These are phyloP conservation scores for Meloidogyne chitwoodi DNA, from an alignment of 1,140 invertebrate genomes.

Conservation along the genomic window DNA sequence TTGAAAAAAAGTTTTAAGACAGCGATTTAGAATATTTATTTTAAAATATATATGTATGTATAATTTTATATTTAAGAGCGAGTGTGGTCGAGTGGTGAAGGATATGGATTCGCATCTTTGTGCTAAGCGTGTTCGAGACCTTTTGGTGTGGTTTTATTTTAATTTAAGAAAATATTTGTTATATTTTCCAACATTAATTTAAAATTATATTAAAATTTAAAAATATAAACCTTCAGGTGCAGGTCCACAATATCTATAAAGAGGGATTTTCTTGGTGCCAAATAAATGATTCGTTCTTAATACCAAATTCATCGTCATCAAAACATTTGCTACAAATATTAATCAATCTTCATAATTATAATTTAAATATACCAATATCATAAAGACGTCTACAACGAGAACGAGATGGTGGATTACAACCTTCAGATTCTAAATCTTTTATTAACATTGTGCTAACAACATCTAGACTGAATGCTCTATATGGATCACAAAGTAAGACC, in stretches of 20 bases:
- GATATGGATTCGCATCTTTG: not conserved
- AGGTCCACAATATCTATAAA: constrained; percentile 57
- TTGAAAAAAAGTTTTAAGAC: no score
- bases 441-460: constrained; percentile 56
- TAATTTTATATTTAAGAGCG: no score
- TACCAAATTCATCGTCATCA: constrained; percentile 55
- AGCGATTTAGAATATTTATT: no score
- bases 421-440: constrained; percentile 56
- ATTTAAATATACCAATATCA: constrained; percentile 45
- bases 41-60: no score
- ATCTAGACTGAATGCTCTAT: constrained; percentile 47
- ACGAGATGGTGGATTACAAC: constrained; percentile 53
- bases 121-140: not conserved
- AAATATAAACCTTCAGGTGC: constrained; percentile 40
- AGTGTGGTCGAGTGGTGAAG: not conserved
- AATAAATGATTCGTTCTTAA: constrained; percentile 57
- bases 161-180: no score
- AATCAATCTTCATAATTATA: no score
- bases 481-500: constrained; percentile 9
- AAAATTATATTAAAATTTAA: not conserved
- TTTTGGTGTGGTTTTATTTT: not conserved
- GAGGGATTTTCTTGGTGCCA: constrained; percentile 58
- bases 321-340: constrained; percentile 43
- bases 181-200: no score
- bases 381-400: constrained; percentile 54